These are phyloP conservation scores for Heteromyza rotundicornis DNA, from an alignment of 2,888 invertebrate genomes.

Conservation along the genomic window DNA sequence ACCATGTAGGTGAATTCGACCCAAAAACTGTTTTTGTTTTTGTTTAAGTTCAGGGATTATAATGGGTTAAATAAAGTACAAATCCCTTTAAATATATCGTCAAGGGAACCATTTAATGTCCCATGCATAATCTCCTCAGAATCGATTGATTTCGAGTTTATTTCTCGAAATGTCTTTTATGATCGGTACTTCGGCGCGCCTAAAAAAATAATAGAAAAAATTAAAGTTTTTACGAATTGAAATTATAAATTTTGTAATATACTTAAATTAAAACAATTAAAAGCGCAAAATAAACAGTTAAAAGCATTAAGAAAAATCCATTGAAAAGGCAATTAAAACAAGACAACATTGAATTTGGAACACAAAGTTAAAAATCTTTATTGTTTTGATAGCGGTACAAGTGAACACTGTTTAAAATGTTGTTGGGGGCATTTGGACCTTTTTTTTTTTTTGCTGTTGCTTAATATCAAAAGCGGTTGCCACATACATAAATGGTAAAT, in stretches of 20 bases:
- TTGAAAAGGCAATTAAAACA: background rate
- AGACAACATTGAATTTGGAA: background rate
- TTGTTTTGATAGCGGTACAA: background rate
- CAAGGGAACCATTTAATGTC: too few relatives aligned
- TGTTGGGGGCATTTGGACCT: too few relatives aligned
- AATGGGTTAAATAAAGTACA: too few relatives aligned
- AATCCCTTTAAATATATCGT: too few relatives aligned
- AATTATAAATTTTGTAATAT: background rate
- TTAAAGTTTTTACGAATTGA: background rate
- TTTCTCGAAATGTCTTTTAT: slow-evolving; percentile 40
- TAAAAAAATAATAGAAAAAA: slow-evolving; percentile 27
- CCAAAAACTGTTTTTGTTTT: too few relatives aligned
- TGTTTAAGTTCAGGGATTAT: too few relatives aligned
- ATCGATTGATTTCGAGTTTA: slow-evolving; percentile 49
- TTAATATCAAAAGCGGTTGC: too few relatives aligned
- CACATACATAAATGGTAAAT: too few relatives aligned
- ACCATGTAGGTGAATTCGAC: too few relatives aligned
- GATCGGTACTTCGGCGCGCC: slow-evolving; percentile 46
- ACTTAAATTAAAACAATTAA: background rate
- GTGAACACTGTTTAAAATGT: too few relatives aligned
- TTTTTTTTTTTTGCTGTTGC: too few relatives aligned
- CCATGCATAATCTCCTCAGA: too few relatives aligned
- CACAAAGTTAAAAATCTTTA: background rate
- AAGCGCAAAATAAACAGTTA: background rate
- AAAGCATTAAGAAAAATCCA: background rate